Percentiles rank a stretch among this genome's conserved stretches.
Evolutionary conservation across 2,113 vertebrate species (phyloP).

Genomic region (Oncorhynchus tshawytscha): DNA sequence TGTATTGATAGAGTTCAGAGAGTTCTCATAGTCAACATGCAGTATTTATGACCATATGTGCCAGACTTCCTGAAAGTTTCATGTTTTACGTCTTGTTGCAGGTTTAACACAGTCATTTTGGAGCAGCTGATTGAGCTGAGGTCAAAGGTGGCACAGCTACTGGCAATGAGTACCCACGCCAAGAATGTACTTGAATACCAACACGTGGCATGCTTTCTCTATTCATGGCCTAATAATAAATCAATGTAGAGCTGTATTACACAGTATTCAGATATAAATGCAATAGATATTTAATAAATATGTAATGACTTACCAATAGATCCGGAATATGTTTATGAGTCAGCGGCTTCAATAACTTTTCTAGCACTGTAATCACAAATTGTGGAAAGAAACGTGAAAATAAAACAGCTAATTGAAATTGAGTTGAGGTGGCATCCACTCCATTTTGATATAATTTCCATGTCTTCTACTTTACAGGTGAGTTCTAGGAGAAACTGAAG

Average conservation of each 20-base stretch:
- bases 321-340: background rate
- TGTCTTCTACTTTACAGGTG: conserved; percentile 61
- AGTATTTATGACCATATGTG: no score
- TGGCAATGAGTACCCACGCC: conserved; percentile 86
- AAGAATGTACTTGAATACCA: conserved; percentile 89
- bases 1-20: no score
- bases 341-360: no score
- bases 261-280: background rate
- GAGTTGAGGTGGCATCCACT: no score
- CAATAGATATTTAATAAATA: background rate
- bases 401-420: no score
- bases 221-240: background rate
- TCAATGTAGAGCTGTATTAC: background rate
- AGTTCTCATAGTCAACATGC: no score
- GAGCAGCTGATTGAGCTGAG: conserved; percentile 83
- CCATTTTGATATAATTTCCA: background rate
- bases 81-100: conserved; percentile 45
- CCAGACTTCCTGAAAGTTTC: no score
- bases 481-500: conserved; percentile 83
- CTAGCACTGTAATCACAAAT: no score
- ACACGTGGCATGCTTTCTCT: conserved; percentile 76
- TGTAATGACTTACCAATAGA: background rate
- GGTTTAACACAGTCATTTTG: conserved; percentile 87
- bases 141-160: conserved; percentile 81
- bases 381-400: no score